A percentile compares a stretch with the other conserved stretches of the same genome.
Conservation (phyloP, 2,888 invertebrate genomes). For the Drosophila meridionalis region DNA sequence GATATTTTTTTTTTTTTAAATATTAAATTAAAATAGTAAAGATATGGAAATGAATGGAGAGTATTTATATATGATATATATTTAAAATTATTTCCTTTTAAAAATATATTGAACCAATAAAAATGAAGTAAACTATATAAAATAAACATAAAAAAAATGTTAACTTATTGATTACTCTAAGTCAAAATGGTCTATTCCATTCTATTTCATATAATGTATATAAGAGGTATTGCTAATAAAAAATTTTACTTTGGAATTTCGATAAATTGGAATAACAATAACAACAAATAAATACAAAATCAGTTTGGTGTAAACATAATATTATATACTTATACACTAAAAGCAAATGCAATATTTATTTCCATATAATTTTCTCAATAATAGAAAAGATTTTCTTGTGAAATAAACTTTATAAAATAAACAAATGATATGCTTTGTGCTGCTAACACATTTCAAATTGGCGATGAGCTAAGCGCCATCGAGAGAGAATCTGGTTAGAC, state of each 20-base stretch:
- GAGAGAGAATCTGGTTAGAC: not conserved
- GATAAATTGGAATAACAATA: not conserved
- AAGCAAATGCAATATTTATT: not conserved
- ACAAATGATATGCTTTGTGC: not conserved
- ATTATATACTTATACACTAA: not conserved
- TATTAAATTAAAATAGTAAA: no score
- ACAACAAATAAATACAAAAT: not conserved
- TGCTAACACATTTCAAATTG: not conserved
- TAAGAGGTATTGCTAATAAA: not conserved
- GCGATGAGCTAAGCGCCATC: slow-evolving; percentile 27
- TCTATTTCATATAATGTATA: not conserved
- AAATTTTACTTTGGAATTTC: not conserved
- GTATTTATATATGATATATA: no score
- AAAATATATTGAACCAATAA: no score
- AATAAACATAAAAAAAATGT: no score
- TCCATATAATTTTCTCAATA: not conserved
- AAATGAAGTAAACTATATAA: no score
- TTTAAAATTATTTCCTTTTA: no score
- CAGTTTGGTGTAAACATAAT: not conserved
- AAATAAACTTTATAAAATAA: not conserved
- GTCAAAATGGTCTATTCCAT: not conserved
- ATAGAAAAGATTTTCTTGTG: not conserved
- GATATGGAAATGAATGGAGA: no score
- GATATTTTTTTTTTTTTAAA: no score
- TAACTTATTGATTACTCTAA: no score